Base-by-base conservation (phyloP, 92 coral and sea anemone species). In the Zoanthus solanderi region DNA sequence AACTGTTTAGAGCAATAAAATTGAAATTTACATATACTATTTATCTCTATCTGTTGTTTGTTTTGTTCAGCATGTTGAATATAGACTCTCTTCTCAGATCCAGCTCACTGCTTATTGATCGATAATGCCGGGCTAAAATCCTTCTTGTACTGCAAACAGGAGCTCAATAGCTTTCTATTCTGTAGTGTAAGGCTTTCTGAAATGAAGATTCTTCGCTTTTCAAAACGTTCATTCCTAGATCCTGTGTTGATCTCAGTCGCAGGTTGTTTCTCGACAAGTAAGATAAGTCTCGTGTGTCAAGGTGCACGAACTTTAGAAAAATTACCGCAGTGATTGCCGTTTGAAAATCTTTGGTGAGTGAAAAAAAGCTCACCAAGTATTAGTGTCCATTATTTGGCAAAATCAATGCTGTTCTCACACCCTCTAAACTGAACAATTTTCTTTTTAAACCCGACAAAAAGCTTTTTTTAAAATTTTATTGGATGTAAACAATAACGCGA, bases 161-260 rank as follows among this genome's bases (percentile, higher is more conserved):
- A 46, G 67, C 48, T 87, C 45, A 87, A 87, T 29, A 87, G 85
- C 52, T 78, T 78, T 32, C 90, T 54, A 52, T 87, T 87, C 63
- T 87, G 85, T 18, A 46, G 78, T 78, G 85, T 78, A 18, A 87
- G 84, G 79, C 89, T 86, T 63, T 86, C 89, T 9, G 71, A 73
- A 37, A 86, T 76, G 50, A 47, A 85, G 80, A 85, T 85, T 73
- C 53, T 85, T 31, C 50, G 82, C 68, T 54, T 82, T 53, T 48
- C 58, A 23, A 11, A 30, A 14, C 88, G 77, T 23, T 68, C 73
- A 85, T 9, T 31, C 88, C 82, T 9, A 73, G 65, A 57, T 74
- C 88, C 57, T 68, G 65, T 31, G 82, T 85, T 54, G 88, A 54
- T 54, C 52, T 73, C 29, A 3, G 67, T 85, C 88, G 82, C 61